These are phyloP conservation scores for Pangasianodon gigas DNA, from an alignment of 2,113 vertebrate species.

Conservation along the genomic window DNA sequence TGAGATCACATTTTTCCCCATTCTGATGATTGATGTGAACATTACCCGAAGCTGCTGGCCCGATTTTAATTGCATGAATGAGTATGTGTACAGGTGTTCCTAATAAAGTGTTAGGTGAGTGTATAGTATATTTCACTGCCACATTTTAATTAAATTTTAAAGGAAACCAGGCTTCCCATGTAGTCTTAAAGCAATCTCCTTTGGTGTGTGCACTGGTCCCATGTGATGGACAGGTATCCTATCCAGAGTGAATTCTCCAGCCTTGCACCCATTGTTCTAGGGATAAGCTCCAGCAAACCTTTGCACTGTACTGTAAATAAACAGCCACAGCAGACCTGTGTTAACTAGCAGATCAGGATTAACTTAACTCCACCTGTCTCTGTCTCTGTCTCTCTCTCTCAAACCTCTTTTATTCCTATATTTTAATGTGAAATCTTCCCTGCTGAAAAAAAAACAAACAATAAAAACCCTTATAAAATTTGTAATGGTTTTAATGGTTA, in stretches of 20 bases:
- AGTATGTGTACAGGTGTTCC: too few relatives aligned
- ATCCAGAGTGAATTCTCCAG: not conserved
- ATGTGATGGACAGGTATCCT: not conserved
- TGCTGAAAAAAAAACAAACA: too few relatives aligned
- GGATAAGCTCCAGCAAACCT: not conserved
- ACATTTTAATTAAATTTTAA: too few relatives aligned
- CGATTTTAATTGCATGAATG: too few relatives aligned
- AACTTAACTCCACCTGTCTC: not conserved
- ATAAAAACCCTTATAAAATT: too few relatives aligned
- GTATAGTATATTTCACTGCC: too few relatives aligned
- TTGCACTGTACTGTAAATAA: not conserved
- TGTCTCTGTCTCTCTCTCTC: not conserved
- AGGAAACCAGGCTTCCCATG: too few relatives aligned
- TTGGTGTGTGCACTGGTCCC: not conserved
- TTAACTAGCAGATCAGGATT: not conserved
- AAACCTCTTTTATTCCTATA: not conserved
- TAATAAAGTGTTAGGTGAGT: too few relatives aligned
- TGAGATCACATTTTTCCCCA: too few relatives aligned
- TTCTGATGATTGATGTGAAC: too few relatives aligned
- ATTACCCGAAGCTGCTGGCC: too few relatives aligned
- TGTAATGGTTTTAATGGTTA: too few relatives aligned
- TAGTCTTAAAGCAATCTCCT: not conserved
- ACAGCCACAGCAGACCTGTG: not conserved
- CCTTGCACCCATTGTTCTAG: not conserved
- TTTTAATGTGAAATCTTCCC: not conserved